Percentiles rank a stretch among this genome's conserved stretches.
Conservation (phyloP, 2,113 vertebrate genomes). For the Tenebrosternarchus preto region DNA sequence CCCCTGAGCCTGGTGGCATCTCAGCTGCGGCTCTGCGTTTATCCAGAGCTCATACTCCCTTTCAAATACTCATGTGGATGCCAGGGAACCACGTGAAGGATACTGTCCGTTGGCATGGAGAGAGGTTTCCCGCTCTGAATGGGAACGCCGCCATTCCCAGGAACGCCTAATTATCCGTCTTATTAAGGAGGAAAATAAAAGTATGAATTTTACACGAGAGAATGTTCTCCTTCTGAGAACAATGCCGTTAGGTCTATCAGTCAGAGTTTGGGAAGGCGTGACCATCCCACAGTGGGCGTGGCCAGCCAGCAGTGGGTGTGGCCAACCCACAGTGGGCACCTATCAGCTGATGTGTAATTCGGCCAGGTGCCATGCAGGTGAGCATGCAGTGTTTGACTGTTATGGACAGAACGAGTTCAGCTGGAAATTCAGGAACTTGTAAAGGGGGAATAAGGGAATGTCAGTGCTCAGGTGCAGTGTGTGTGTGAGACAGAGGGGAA, state of each 20-base stretch:
- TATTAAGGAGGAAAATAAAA: conserved; percentile 62
- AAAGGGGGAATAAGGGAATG: conserved; percentile 5
- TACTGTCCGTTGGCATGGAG: no score
- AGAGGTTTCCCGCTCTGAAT: no score
- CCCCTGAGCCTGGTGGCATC: conserved; percentile 53
- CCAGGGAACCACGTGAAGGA: no score
- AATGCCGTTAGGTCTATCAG: background rate
- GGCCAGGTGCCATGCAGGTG: no score
- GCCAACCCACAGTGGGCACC: no score
- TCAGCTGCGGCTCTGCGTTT: conserved; percentile 41
- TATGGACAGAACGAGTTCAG: background rate
- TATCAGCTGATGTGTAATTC: no score
- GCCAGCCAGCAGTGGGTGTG: no score
- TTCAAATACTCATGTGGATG: conserved; percentile 62
- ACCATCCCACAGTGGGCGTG: no score
- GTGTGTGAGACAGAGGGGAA: conserved; percentile 58
- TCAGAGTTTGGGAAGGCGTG: background rate
- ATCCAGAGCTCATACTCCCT: conserved; percentile 56
- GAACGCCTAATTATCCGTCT: conserved; percentile 63
- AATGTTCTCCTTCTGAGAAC: background rate
- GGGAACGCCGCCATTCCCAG: conserved; percentile 60
- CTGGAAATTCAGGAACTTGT: background rate
- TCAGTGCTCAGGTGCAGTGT: conserved; percentile 53
- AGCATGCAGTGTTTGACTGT: background rate
- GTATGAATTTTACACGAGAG: conserved; percentile 62